phyloP scores from a whole-genome alignment of 2,797 vertebrate species.

The Enteromius afrohamiltoni region DNA sequence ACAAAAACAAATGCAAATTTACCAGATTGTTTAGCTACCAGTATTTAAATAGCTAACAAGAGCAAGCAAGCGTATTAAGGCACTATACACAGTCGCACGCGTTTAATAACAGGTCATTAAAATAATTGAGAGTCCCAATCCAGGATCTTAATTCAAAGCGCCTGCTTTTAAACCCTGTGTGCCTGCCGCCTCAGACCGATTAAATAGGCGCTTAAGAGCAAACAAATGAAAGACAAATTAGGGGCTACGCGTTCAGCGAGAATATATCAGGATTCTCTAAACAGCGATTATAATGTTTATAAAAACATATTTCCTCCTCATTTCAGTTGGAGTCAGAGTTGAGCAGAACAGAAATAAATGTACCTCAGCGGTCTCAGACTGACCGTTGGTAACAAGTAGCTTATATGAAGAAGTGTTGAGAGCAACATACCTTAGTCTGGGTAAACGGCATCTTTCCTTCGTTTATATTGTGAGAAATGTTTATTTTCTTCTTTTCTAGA shows the following conservation, averaged over 20 bases:
- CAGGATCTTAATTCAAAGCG: slow-evolving; percentile 33
- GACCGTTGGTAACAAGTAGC: slow-evolving; percentile 29
- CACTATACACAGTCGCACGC: not conserved
- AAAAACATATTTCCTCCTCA: not conserved
- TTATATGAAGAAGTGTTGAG: slow-evolving; percentile 19
- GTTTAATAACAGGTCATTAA: slow-evolving; percentile 37
- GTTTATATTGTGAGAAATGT: not conserved
- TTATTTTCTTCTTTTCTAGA: slow-evolving; percentile 28
- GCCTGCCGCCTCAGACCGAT: slow-evolving; percentile 21
- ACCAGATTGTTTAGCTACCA: not conserved
- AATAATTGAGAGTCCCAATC: slow-evolving; percentile 39
- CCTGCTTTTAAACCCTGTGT: slow-evolving; percentile 33
- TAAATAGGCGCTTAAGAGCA: slow-evolving; percentile 22
- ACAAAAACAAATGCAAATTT: slow-evolving; percentile 48
- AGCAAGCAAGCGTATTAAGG: slow-evolving; percentile 14
- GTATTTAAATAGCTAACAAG: slow-evolving; percentile 20
- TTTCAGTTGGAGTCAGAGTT: slow-evolving; percentile 14
- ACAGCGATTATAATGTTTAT: not conserved
- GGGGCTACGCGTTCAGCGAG: not conserved
- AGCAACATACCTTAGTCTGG: slow-evolving; percentile 39
- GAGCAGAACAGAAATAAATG: slow-evolving; percentile 10
- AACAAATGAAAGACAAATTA: slow-evolving; percentile 8
- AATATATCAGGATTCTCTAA: not conserved
- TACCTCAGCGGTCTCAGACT: not conserved
- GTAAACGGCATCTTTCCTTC: slow-evolving; percentile 32